Percentiles rank a stretch among this genome's conserved stretches.
These are phyloP conservation scores for Lepus townsendii DNA, from an alignment of 2,797 vertebrate species.

Conservation along the genomic window DNA sequence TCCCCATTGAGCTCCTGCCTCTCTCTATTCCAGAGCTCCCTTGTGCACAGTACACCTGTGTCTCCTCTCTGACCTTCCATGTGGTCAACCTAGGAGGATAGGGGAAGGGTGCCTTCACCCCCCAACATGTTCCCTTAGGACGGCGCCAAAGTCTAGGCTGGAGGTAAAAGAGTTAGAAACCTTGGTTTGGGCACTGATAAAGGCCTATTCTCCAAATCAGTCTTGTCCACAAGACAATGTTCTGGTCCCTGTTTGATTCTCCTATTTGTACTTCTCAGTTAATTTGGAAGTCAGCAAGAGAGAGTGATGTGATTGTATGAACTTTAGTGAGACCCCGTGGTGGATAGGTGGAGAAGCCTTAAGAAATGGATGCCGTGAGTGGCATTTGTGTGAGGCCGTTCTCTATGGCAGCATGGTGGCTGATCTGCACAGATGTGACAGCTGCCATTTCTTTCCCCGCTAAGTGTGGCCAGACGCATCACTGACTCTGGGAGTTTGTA, in stretches of 20 bases:
- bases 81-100: background rate
- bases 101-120: too few species aligned
- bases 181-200: slow-evolving; percentile 5
- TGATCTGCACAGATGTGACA: background rate
- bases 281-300: slow-evolving; percentile 25
- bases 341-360: background rate
- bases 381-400: slow-evolving; percentile 25
- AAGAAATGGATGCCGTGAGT: slow-evolving; percentile 39
- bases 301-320: slow-evolving; percentile 27
- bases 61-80: slow-evolving; percentile 1
- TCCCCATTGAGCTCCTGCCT: background rate
- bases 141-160: slow-evolving; percentile 6
- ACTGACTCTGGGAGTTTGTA: slow-evolving; percentile 47
- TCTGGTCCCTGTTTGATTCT: slow-evolving; percentile 28
- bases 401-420: background rate
- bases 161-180: slow-evolving; percentile 52
- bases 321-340: background rate
- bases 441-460: background rate
- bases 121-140: background rate
- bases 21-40: background rate
- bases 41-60: background rate
- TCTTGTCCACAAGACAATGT: slow-evolving; percentile 23
- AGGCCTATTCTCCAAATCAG: slow-evolving; percentile 48
- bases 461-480: background rate
- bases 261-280: slow-evolving; percentile 7